Base-by-base conservation (phyloP, 2,113 vertebrate species). In the Oreochromis niloticus region DNA sequence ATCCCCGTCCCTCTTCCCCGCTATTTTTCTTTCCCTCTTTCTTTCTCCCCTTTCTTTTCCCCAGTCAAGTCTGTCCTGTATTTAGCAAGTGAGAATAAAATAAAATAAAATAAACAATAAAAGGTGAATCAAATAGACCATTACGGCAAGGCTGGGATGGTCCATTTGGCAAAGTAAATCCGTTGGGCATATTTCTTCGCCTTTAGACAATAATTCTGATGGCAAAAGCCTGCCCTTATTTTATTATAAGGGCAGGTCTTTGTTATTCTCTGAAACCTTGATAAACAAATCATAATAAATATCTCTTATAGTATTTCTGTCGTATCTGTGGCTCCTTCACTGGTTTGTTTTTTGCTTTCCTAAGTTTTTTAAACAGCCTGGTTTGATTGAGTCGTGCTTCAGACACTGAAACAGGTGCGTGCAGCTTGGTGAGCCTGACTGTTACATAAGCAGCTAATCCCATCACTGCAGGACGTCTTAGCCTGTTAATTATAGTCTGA, bases 391-490 rank as follows among this genome's bases (percentile, higher is more conserved):
- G 66, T 46, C 8, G 14, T 73, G 46, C 68, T 46, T 73, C 22
- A 46, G 8, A 75, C 41, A 17, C 24, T 39, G 11, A 66, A 39
- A 66, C 27, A 78, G 46, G 43, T 78, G n/a, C 2, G 16, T 68
- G 34, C 61, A 19, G 71, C 48, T 75, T 22, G 32, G 61, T 66
- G 82, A 50, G 79, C 84, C 81, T 85, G 50, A 8, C 19, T 4
- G 57, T 89, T 89, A 78, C 46, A 85, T 86, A 86, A 93, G 14
- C 36, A 82, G 73, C 1, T 93, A 84, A 91, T 93, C 88, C 14
- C 55, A 5, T 75, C 9, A 6, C 81, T 48, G 24, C 50, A n/a
- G 12, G 41, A 22, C 7, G 39, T 56, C 66, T 91, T 90, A 86
- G 79, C 24, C 4, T 9, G 85, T 17, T 92, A 89, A 86, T 90